Conservation (phyloP, 1,140 invertebrate species). For the Drosophila trapezifrons region DNA sequence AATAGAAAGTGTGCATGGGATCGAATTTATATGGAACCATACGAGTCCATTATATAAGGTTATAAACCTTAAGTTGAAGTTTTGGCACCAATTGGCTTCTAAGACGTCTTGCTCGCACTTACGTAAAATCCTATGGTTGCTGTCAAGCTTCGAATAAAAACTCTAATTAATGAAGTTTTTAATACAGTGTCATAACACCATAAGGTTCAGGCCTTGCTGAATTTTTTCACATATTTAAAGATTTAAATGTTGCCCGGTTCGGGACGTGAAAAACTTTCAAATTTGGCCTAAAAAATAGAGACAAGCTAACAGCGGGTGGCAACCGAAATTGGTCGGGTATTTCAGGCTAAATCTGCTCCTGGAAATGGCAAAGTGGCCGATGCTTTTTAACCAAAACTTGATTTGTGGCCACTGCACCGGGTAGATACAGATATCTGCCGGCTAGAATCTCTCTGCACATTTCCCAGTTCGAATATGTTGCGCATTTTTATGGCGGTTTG, state of each 20-base stretch:
- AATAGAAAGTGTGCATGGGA: too few relatives aligned
- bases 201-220: too few relatives aligned
- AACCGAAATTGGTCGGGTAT: conserved; percentile 5
- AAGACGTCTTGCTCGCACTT: too few relatives aligned
- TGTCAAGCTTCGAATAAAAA: too few relatives aligned
- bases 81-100: too few relatives aligned
- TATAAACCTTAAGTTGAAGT: too few relatives aligned
- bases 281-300: conserved; percentile 13
- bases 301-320: conserved; percentile 1
- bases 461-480: conserved; percentile 54
- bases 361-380: conserved; percentile 2
- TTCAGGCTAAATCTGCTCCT: conserved; percentile 35
- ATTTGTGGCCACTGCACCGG: conserved; percentile 26
- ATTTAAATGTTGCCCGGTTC: neutral
- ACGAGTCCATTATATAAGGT: too few relatives aligned
- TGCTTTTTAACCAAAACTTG: conserved; percentile 25
- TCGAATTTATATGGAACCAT: too few relatives aligned
- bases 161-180: too few relatives aligned
- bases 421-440: conserved; percentile 10
- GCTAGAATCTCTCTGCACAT: conserved; percentile 19
- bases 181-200: too few relatives aligned
- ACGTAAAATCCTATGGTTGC: too few relatives aligned
- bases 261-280: neutral
- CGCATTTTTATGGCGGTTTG: conserved; percentile 74
- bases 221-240: neutral